Evolutionary conservation across 2,888 invertebrate genomes (phyloP), one percentile per base, ranked within the genome.

Genomic region (Nomada ruficornis): DNA sequence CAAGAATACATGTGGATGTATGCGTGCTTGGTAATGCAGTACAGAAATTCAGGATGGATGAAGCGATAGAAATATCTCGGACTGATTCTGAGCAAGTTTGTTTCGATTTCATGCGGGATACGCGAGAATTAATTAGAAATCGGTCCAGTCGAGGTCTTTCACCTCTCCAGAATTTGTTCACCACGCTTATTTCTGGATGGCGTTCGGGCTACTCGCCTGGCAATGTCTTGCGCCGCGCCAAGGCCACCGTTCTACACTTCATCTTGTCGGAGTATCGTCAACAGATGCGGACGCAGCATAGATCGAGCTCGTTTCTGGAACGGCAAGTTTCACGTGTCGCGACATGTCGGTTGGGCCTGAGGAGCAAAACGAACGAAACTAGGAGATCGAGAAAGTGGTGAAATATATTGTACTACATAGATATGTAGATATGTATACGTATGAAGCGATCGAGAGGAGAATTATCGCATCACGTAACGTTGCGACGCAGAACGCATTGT

Each of bases 161-260:
- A 64, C 63, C 70, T 76, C 75, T 76, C 59, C 70, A 76, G 60
- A 67, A 70, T 76, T 76, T 71, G 54, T 64, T 50, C 69, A 62
- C 57, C 62, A 23, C 23, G 47, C 63, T 70, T 80, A 80, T 80
- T 80, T 80, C 70, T 76, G 65, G 63, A 70, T 70, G 70, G 42
- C 74, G 74, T 67, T 50, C 67, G 73, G 20, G 65, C 18, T 42
- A 36, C 36, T 50, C 63, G 54, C 42, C 63, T n/a, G 64, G 42
- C 52, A 20, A 15, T 23, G 55, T 69, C 20, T 59, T 36, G 3
- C 26, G 59, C 36, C 20, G 4, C n/a, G 15, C 42, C 74, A 75
- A 75, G 75, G 68, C 7, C 75, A 62, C 2, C 26, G 7, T 15
- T 36, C 55, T 13, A 15, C 60, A 15, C 36, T 36, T 36, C 36